Evolutionary conservation across 2,888 invertebrate genomes (phyloP).

Genomic region (Choreutis nemorana): DNA sequence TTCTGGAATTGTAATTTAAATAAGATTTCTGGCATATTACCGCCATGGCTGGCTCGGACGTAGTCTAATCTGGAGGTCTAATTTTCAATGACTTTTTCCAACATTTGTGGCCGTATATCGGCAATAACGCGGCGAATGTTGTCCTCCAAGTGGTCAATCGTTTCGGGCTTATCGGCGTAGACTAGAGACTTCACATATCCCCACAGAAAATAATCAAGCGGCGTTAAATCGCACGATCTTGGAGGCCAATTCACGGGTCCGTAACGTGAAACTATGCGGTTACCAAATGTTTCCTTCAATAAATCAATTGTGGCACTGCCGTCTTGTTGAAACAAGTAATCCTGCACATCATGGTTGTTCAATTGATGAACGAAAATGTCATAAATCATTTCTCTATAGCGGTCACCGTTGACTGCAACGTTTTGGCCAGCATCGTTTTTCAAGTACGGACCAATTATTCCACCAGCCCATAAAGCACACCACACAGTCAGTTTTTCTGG

Average conservation of each 20-base stretch:
- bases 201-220: conserved; percentile 11
- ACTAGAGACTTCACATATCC: conserved; percentile 12
- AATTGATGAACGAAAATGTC: conserved; percentile 18
- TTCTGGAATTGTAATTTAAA: conserved; percentile 12
- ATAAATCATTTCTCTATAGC: conserved; percentile 19
- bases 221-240: conserved; percentile 12
- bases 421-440: conserved; percentile 20
- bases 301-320: conserved; percentile 19
- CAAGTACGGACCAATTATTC: conserved; percentile 26
- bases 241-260: conserved; percentile 12
- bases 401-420: conserved; percentile 21
- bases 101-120: conserved; percentile 12
- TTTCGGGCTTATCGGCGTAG: conserved; percentile 13
- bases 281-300: conserved; percentile 14
- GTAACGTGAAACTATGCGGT: conserved; percentile 10
- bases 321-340: conserved; percentile 17
- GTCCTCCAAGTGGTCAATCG: conserved; percentile 14
- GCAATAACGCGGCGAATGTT: conserved; percentile 11
- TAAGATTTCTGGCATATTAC: conserved; percentile 15
- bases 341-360: conserved; percentile 11
- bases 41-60: conserved; percentile 13
- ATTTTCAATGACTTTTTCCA: conserved; percentile 15
- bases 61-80: conserved; percentile 14
- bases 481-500: conserved; percentile 26
- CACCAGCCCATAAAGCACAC: conserved; percentile 26